Percentiles rank a stretch among this genome's conserved stretches.
phyloP scores from a whole-genome alignment of 2,113 vertebrate genomes.

The Halichoerus grypus region DNA sequence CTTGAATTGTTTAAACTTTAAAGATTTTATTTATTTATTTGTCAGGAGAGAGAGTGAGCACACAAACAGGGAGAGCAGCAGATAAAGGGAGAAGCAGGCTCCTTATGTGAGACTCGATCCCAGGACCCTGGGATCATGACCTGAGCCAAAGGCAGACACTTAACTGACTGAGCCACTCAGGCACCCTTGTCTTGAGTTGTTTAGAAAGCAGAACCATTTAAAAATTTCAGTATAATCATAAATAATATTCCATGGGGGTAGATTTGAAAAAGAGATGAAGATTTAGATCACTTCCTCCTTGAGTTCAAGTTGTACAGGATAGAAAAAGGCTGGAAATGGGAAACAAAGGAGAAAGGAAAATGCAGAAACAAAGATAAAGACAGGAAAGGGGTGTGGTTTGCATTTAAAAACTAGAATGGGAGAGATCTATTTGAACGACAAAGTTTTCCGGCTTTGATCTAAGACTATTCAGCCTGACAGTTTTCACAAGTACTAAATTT shows the following conservation, averaged over 20 bases:
- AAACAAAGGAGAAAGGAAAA: not conserved
- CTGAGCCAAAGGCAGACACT: too few relatives aligned
- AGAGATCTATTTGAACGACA: not conserved
- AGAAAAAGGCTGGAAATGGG: not conserved
- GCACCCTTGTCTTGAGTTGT: not conserved
- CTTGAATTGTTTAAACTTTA: not conserved
- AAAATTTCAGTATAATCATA: constrained; percentile 10
- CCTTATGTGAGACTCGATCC: too few relatives aligned
- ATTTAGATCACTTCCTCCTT: not conserved
- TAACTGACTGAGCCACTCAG: too few relatives aligned
- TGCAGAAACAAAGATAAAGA: not conserved
- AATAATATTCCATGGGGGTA: not conserved
- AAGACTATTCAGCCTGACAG: not conserved
- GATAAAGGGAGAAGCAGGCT: too few relatives aligned
- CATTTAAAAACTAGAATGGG: not conserved
- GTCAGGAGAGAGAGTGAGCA: too few relatives aligned
- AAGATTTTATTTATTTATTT: too few relatives aligned
- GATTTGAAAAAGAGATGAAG: not conserved
- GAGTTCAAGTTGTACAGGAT: not conserved
- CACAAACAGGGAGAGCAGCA: too few relatives aligned
- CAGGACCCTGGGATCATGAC: too few relatives aligned
- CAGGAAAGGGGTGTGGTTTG: not conserved
- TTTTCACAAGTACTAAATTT: constrained; percentile 29
- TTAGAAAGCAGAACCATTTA: not conserved
- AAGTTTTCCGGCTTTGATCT: not conserved